Base-by-base conservation (phyloP, 2,113 vertebrate genomes). In the Puntigrus tetrazona region DNA sequence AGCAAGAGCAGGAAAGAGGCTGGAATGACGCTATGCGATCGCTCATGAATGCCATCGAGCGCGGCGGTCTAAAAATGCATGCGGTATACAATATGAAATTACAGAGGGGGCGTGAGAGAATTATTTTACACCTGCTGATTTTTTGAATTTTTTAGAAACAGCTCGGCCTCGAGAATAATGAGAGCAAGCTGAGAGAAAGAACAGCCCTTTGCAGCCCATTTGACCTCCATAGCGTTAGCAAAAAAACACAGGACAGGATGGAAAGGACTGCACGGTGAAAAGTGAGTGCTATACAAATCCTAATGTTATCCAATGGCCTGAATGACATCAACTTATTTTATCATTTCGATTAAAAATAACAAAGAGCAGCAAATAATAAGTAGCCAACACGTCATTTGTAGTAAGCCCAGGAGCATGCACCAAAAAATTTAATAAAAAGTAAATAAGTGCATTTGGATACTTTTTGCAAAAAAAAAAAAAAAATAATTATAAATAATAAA, bases 71-170 rank as follows among this genome's bases (percentile, higher is more conserved):
- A 80, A 80, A n/a, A 47, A 80, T 22, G 41, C 41, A 78, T 47
- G 5, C 59, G 8, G 27, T 22, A 67, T 2, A 43, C 29, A 45
- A 45, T 29, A 25, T 13, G n/a, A n/a, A n/a, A n/a, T n/a, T n/a
- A n/a, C n/a, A 78, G 34, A 43, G 36, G 4, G 55, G 27, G 38
- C 5, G 25, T 47, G 59, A 80, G 25, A n/a, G 31, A 31, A 31
- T 47, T 14, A 31, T 67, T 80, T 31, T 65, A 80, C 38, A 67
- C 78, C 78, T 80, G 41, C 59, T 65, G 59, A 47, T 80, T 41
- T 7, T 31, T 65, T 43, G 38, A 63, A n/a, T n/a, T 45, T 79
- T 59, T 31, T 18, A 41, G 45, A 29, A 76, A 22, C 74, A 55
- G 27, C 45, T 55, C 29, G 2, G 27, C 34, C 47, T 76, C 18